Conservation (phyloP, 2,888 invertebrate species). For the Drosophila mettleri region DNA sequence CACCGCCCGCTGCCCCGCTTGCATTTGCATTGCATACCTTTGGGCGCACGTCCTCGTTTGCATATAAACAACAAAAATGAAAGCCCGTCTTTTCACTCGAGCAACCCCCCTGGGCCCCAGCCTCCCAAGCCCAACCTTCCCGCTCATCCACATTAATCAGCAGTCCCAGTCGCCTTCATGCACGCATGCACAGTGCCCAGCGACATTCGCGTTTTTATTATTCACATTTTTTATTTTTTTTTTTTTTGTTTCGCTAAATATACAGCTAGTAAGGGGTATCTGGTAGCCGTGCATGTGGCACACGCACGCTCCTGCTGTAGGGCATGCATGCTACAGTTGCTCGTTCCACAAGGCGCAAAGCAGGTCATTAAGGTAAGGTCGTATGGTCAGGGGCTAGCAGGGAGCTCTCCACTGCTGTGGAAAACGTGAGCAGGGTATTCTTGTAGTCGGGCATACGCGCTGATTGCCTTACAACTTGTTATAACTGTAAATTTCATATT, state of each 20-base stretch:
- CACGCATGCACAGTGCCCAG: conserved; percentile 40
- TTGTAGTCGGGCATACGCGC: not conserved
- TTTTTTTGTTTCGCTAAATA: not conserved
- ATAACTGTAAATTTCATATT: conserved; percentile 63
- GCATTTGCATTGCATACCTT: conserved; percentile 74
- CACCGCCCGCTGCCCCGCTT: conserved; percentile 10
- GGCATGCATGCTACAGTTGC: not conserved
- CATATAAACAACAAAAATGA: conserved; percentile 30
- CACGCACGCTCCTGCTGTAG: not conserved
- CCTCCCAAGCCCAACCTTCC: no score
- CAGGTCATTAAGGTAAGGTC: no score
- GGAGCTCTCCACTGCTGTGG: not conserved
- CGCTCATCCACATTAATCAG: not conserved
- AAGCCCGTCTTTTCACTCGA: conserved; percentile 12
- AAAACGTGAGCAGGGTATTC: conserved; percentile 6
- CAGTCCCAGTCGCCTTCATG: conserved; percentile 16
- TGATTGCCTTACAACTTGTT: conserved; percentile 23
- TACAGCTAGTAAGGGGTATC: conserved; percentile 15
- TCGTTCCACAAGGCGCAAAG: not conserved
- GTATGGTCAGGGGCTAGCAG: no score
- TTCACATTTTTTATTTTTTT: not conserved
- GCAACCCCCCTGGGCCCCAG: not conserved
- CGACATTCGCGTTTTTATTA: not conserved
- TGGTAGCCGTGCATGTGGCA: not conserved
- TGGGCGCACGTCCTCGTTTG: conserved; percentile 73